Conservation (phyloP, 1,140 invertebrate genomes). For the Solen grandis region DNA sequence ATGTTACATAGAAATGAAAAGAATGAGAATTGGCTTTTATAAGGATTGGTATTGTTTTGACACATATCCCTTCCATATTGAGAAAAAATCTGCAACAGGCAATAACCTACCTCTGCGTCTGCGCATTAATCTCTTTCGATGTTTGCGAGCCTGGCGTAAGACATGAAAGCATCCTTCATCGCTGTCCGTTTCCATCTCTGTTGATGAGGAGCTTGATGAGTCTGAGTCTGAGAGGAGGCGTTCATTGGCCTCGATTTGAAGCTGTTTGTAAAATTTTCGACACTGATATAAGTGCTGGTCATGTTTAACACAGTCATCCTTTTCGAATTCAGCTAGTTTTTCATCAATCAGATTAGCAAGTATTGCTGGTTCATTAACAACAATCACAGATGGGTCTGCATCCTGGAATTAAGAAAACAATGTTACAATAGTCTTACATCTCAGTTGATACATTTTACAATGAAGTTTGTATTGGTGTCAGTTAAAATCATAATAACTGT, state of each 20-base stretch:
- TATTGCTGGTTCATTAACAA: conserved; percentile 63
- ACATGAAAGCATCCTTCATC: conserved; percentile 51
- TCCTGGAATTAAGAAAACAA: conserved; percentile 41
- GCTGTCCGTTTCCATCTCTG: conserved; percentile 44
- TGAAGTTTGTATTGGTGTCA: no score
- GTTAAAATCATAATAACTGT: no score
- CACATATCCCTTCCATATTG: no score
- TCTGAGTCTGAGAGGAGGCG: conserved; percentile 61
- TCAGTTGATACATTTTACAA: no score
- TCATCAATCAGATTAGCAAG: conserved; percentile 60
- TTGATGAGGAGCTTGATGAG: conserved; percentile 29
- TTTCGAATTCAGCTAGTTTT: conserved; percentile 58
- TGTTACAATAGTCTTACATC: no score
- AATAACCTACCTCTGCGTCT: conserved; percentile 48
- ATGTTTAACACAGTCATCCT: conserved; percentile 54
- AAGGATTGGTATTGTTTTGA: no score
- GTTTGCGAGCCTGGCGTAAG: conserved; percentile 29
- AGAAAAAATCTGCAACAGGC: no score
- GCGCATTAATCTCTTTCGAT: conserved; percentile 30
- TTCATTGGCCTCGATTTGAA: conserved; percentile 60
- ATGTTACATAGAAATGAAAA: no score
- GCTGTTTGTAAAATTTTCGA: conserved; percentile 61
- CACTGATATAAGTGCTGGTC: conserved; percentile 60
- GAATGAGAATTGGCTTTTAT: no score
- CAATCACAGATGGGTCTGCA: conserved; percentile 63